These are phyloP conservation scores for Phoxinus phoxinus DNA, from an alignment of 2,113 vertebrate genomes.

Conservation along the genomic window DNA sequence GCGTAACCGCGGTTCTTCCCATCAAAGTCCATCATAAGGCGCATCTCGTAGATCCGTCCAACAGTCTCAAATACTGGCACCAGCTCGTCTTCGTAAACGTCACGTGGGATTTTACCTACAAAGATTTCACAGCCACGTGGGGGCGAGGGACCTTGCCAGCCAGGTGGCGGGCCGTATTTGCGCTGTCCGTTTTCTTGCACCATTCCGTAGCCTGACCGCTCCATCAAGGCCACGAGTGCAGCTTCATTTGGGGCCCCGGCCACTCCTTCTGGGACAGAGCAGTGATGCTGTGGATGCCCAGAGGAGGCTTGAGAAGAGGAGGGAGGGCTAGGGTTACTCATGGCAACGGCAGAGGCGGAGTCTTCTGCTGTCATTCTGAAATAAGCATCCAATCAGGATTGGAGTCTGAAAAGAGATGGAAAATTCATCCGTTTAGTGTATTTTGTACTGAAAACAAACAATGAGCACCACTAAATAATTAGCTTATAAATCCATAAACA, in stretches of 20 bases:
- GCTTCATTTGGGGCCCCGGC: constrained; percentile 87
- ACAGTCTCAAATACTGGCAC: constrained; percentile 93
- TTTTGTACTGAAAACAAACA: not conserved
- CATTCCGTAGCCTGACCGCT: constrained; percentile 92
- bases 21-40: constrained; percentile 99
- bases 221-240: constrained; percentile 88
- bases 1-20: constrained; percentile 97
- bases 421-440: constrained; percentile 26
- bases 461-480: not conserved
- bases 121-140: constrained; percentile 97
- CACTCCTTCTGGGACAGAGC: constrained; percentile 83
- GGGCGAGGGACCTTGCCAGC: constrained; percentile 89
- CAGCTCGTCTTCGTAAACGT: constrained; percentile 96
- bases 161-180: constrained; percentile 93
- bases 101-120: constrained; percentile 96
- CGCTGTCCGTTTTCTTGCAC: constrained; percentile 97
- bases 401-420: constrained; percentile 70
- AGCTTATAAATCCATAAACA: not conserved
- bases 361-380: constrained; percentile 98
- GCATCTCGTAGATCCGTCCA: constrained; percentile 97
- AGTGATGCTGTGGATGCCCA: constrained; percentile 72
- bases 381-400: constrained; percentile 86
- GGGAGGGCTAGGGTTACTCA: constrained; percentile 82
- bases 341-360: constrained; percentile 84
- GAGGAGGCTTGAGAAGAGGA: constrained; percentile 66